Percentiles rank a stretch among this genome's conserved stretches.
Conservation (phyloP, 2,113 vertebrate genomes). For the Charina bottae region DNA sequence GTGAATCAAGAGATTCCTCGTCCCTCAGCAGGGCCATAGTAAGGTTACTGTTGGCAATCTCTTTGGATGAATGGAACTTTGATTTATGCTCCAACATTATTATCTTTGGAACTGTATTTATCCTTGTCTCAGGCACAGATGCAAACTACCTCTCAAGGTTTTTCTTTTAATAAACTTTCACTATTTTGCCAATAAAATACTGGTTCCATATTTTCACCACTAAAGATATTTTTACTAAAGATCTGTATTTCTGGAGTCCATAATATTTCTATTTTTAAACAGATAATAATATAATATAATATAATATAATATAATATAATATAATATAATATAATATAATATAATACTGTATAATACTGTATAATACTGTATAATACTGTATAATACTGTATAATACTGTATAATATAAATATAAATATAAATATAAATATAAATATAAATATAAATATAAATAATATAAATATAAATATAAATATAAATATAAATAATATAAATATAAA, state of each 20-base stretch:
- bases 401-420: no score
- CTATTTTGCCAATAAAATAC: slow-evolving; percentile 32
- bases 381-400: no score
- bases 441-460: no score
- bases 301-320: slow-evolving; percentile 36
- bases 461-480: no score
- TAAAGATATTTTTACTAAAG: slow-evolving; percentile 52
- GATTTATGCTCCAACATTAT: slow-evolving; percentile 11
- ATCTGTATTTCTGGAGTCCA: slow-evolving; percentile 36
- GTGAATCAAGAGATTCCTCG: neutral
- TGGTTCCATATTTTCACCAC: slow-evolving; percentile 38
- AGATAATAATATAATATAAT: neutral
- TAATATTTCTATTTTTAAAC: neutral
- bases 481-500: no score
- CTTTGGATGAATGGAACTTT: slow-evolving; percentile 46
- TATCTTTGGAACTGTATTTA: neutral
- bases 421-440: no score
- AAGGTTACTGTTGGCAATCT: slow-evolving; percentile 29
- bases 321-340: slow-evolving; percentile 35
- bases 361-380: no score
- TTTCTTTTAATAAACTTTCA: slow-evolving; percentile 28
- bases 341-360: no score
- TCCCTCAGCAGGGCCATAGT: neutral
- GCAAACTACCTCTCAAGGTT: slow-evolving; percentile 50
- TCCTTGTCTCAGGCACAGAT: slow-evolving; percentile 37